These are phyloP conservation scores for Eumacrocentrus americanus DNA, from an alignment of 2,888 invertebrate genomes.

Conservation along the genomic window DNA sequence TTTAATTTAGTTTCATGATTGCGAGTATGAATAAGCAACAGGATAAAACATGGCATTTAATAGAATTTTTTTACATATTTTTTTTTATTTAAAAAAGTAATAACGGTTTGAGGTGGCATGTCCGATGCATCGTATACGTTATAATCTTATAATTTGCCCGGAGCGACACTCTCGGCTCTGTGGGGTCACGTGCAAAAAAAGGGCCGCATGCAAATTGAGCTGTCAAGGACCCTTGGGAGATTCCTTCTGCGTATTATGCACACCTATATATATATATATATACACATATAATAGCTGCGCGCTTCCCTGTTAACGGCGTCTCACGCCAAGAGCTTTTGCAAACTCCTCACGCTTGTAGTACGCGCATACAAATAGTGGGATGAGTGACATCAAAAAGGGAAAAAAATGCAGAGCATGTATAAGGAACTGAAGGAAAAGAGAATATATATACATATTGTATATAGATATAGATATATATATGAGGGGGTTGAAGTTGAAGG, in stretches of 20 bases:
- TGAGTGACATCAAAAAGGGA: constrained; percentile 25
- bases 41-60: too few relatives aligned
- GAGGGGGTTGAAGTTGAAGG: constrained; percentile 24
- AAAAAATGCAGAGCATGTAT: constrained; percentile 18
- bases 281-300: constrained; percentile 26
- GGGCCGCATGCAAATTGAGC: constrained; percentile 54
- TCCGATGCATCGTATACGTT: background rate
- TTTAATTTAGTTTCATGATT: too few relatives aligned
- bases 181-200: constrained; percentile 40
- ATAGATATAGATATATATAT: too few relatives aligned
- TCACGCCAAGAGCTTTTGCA: constrained; percentile 53
- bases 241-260: constrained; percentile 53
- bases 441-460: too few relatives aligned
- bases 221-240: constrained; percentile 53
- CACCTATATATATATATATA: too few relatives aligned
- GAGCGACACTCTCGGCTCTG: constrained; percentile 8
- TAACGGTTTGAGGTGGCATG: too few relatives aligned
- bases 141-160: constrained; percentile 19
- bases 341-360: constrained; percentile 55
- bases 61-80: too few relatives aligned
- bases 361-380: too few relatives aligned
- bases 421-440: constrained; percentile 26
- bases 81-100: too few relatives aligned
- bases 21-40: too few relatives aligned
- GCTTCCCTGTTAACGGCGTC: constrained; percentile 51